phyloP scores from a whole-genome alignment of 2,797 vertebrate species.

The Simalia tracyae region DNA sequence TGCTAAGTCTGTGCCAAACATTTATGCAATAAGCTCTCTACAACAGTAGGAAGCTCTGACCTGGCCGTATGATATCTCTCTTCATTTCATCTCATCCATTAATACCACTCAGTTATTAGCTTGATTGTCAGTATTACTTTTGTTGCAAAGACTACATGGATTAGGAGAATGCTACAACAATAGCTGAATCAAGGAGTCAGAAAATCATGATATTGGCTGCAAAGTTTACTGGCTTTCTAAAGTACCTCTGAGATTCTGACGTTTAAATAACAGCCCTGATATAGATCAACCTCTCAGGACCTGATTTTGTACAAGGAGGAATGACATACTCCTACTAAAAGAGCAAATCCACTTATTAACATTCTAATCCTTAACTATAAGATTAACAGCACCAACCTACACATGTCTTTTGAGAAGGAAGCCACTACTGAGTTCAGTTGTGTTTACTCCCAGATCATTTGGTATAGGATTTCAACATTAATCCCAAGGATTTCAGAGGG shows the following conservation, averaged over 20 bases:
- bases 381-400: neutral
- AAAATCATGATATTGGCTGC: neutral
- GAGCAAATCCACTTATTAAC: neutral
- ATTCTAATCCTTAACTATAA: neutral
- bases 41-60: slow-evolving; percentile 46
- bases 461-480: neutral
- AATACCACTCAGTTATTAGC: neutral
- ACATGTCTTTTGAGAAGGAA: neutral
- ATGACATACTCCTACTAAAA: neutral
- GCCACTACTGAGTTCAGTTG: neutral
- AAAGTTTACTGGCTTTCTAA: neutral
- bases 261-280: neutral
- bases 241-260: neutral
- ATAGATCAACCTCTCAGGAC: neutral
- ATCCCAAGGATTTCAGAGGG: neutral
- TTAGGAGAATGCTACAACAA: neutral
- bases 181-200: neutral
- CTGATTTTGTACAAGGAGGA: neutral
- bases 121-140: neutral
- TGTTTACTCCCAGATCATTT: neutral
- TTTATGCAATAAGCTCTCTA: slow-evolving; percentile 43
- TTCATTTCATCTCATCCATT: slow-evolving; percentile 46
- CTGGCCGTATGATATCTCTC: slow-evolving; percentile 42
- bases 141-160: neutral
- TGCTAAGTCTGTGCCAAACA: slow-evolving; percentile 60